Evolutionary conservation across 2,113 vertebrate genomes (phyloP), one percentile per base, ranked within the genome.

Genomic region (Coturnix japonica): DNA sequence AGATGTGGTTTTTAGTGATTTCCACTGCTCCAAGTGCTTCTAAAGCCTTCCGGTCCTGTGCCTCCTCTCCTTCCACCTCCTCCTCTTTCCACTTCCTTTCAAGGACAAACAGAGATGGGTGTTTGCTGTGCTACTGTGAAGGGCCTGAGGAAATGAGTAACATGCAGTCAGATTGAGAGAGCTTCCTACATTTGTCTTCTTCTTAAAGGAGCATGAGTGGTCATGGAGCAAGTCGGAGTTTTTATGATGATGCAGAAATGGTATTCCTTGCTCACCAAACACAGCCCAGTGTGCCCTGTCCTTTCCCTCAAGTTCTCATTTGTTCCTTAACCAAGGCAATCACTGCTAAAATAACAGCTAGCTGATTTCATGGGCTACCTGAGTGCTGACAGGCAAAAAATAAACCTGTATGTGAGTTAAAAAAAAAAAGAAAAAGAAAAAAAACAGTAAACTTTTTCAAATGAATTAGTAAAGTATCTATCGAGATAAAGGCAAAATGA

Each of bases 101-200:
- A n/a, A 31, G 30, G 54, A 19, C 30, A 56, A 56, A 56, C 9
- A 30, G 17, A n/a, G 54, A 31, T 6, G 4, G 28, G 20, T 15
- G 41, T 19, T 5, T 0, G 0, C 39, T 78, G n/a, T 41, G 43
- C 56, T 39, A 43, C 54, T 1, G 3, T 1, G 20, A 47, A 11
- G 30, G 7, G 8, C 47, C 18, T 67, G n/a, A 47, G 85, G 67
- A 93, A 95, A 82, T 70, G 1, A 82, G 49, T 14, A 41, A 44
- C 2, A 1, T 53, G 18, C 35, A 26, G 7, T 19, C 4, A 57
- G 23, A 0, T 4, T 73, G 33, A 31, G 77, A 44, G 37, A 9
- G 9, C 23, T 93, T 92, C 91, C 72, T 87, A 17, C 8, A 12
- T 87, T 89, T 78, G 78, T 92, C 81, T 71, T 63, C 21, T 89